Evolutionary conservation across 92 coral and sea anemone species (phyloP), one percentile per base, ranked within the genome.

Genomic region (Actinostola sp.): DNA sequence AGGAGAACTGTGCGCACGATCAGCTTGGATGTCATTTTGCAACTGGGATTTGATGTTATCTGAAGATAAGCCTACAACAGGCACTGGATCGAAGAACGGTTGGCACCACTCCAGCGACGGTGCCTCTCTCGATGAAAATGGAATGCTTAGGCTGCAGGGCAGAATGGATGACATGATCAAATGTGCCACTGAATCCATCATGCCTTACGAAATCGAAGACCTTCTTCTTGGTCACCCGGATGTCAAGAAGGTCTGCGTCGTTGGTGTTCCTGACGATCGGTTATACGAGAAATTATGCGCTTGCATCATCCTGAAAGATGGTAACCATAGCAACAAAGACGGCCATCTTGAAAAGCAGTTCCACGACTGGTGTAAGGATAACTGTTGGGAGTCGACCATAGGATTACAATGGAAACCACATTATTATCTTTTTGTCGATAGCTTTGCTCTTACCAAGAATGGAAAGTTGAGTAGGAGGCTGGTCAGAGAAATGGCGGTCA

Each of bases 241-340:
- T 48, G 73, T 81, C 20, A 79, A 80, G 2, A 24, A 63, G 25
- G 75, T 73, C 11, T 44, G 61, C 31, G 69, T 66, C 31, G 69
- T 81, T 33, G 81, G 86, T 66, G 69, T 81, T 11, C 86, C 86
- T 32, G 86, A 81, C 45, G 34, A 66, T 61, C 81, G 86, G 75
- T 57, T 73, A 30, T 63, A 66, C 54, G 81, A 81, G 66, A 63
- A 70, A 23, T 24, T 82, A 26, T 82, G 88, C 68, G 82, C 82
- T 60, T 82, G 82, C 67, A 70, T 82, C 29, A 61, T 82, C 23
- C 45, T 76, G 39, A 82, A 82, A 44, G 58, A 55, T 39, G 61
- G 70, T 39, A 26, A 29, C 71, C 39, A 70, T 8, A 36, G 31
- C 61, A 19, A 70, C 63, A 27, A 67, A 33, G 16, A 70, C 6